Evolutionary conservation across 2,888 invertebrate genomes (phyloP), one percentile per base, ranked within the genome.

Genomic region (Himalopsyche kuldschensis): DNA sequence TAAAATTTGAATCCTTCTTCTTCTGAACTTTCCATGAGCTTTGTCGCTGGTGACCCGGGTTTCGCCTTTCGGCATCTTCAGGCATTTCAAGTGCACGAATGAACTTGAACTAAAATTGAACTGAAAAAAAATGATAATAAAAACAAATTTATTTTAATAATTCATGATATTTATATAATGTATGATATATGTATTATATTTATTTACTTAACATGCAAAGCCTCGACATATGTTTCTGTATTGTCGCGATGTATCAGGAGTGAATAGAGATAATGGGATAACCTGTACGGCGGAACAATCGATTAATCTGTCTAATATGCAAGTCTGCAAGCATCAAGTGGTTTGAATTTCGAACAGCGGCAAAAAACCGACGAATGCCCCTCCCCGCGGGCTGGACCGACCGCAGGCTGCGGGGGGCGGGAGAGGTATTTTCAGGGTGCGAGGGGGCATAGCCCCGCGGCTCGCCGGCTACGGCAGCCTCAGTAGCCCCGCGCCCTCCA

Each of bases 401-500:
- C 69, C 69, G 69, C 30, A 30, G 69, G 69, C 69, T 83, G 84
- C 83, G 83, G 86, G 81, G 85, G 85, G 85, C 83, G 78, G 84
- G 82, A 81, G 81, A 81, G 83, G 69, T 30, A 69, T 69, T 69
- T 69, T 69, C 30, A 69, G 63, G 79, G 84, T 75, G 78, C 75
- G 80, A 78, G 85, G 88, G 86, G 88, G 88, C 89, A 89, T 88
- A 88, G 88, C 89, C 89, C 89, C 90, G 89, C 88, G 89, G 89
- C 89, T 89, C 89, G 89, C 89, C 89, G 89, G 88, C 89, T 89
- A 90, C 90, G 90, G 88, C 87, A 88, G 87, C 88, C 88, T 89
- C 89, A 89, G 89, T 89, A 88, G 90, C 89, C 90, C 91, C 89
- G 89, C 89, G 89, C 89, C 89, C 89, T 91, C 90, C 90, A 90